Conservation (phyloP, 2,888 invertebrate genomes). For the Alviniconcha strummeri region DNA sequence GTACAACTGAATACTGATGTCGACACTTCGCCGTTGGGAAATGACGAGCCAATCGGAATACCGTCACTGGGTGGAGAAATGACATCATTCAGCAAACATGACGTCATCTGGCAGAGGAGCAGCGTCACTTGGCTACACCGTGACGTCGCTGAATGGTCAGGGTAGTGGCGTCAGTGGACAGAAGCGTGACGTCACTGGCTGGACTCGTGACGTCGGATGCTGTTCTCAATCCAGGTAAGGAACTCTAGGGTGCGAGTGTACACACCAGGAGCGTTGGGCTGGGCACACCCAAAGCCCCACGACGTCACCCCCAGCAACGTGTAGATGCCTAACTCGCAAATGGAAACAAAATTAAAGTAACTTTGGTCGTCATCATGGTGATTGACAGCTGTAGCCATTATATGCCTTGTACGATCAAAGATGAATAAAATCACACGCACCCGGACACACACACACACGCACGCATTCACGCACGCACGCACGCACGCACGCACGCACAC, state of each 20-base stretch:
- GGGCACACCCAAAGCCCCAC: conserved; percentile 67
- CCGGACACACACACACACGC: neutral
- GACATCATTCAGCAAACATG: no score
- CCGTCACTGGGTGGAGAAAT: no score
- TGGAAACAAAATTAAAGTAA: neutral
- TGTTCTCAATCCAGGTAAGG: conserved; percentile 54
- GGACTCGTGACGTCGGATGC: neutral
- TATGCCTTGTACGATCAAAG: no score
- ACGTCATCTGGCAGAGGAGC: no score
- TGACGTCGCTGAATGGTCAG: no score
- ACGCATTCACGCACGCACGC: neutral
- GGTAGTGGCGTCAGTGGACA: no score
- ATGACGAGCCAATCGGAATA: no score
- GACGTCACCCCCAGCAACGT: conserved; percentile 67
- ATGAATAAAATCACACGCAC: neutral
- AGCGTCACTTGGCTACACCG: no score
- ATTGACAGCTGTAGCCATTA: no score
- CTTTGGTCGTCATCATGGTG: neutral
- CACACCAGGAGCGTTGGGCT: conserved; percentile 64
- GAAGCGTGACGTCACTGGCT: no score
- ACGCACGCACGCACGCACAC: neutral
- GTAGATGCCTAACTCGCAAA: conserved; percentile 48
- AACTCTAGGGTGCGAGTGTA: conserved; percentile 60
- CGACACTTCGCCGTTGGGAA: no score
- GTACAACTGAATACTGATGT: no score